Evolutionary conservation across 2,888 invertebrate species (phyloP), one percentile per base, ranked within the genome.

Genomic region (Megamerina dolium): DNA sequence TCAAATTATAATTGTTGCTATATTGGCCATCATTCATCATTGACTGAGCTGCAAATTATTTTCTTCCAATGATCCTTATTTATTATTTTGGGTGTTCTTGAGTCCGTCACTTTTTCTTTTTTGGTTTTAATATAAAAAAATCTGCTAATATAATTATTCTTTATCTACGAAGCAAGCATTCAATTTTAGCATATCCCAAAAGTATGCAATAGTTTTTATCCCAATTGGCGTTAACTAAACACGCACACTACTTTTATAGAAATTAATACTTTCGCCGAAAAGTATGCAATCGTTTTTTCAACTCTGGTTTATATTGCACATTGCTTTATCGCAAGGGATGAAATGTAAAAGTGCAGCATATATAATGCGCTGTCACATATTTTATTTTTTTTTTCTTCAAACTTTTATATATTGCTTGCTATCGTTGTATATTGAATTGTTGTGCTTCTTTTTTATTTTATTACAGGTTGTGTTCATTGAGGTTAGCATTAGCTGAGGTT

Each of bases 131-230:
- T n/a, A n/a, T n/a, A n/a, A n/a, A n/a, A n/a, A n/a, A n/a, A n/a
- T n/a, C n/a, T n/a, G n/a, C n/a, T n/a, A n/a, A n/a, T n/a, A n/a
- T n/a, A n/a, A n/a, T n/a, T n/a, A n/a, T n/a, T n/a, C n/a, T n/a
- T n/a, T n/a, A n/a, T n/a, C n/a, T n/a, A n/a, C n/a, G n/a, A n/a
- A n/a, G n/a, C n/a, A n/a, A n/a, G n/a, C n/a, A n/a, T n/a, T n/a
- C n/a, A n/a, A n/a, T n/a, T n/a, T n/a, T n/a, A n/a, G n/a, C n/a
- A 16, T 32, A 33, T 33, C 50, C 37, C 10, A 39, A 41, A 39
- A 13, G 37, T 47, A 43, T 46, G 50, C 48, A 33, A 37, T 37
- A 31, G 37, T 41, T 41, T 46, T 19, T 21, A 20, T 18, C n/a
- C 6, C 20, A 20, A 42, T 26, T 18, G 19, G 27, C n/a, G 12